phyloP scores from a whole-genome alignment of 2,113 vertebrate genomes.

The Scatophagus argus region DNA sequence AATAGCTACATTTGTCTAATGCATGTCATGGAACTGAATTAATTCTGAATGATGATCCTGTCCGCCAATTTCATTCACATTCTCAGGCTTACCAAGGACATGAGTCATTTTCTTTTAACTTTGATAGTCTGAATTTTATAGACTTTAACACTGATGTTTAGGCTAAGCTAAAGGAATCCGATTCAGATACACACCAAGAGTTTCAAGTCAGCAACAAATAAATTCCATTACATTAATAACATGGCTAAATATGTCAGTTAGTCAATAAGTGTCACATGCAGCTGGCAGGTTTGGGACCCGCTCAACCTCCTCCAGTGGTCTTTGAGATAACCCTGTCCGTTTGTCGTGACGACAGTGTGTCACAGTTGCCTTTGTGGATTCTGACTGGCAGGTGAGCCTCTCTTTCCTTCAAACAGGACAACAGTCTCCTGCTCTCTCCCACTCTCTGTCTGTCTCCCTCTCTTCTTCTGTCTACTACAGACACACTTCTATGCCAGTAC shows the following conservation, averaged over 20 bases:
- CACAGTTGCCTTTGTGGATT: constrained; percentile 49
- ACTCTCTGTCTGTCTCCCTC: constrained; percentile 27
- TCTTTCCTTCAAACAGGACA: constrained; percentile 71
- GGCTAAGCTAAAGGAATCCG: constrained; percentile 16
- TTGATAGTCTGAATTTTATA: constrained; percentile 26
- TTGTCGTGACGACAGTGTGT: constrained; percentile 64
- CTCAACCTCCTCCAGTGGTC: constrained; percentile 41
- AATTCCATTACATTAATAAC: constrained; percentile 36
- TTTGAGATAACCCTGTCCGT: constrained; percentile 65
- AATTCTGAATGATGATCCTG: constrained; percentile 76
- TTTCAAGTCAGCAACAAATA: constrained; percentile 38
- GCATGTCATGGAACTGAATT: constrained; percentile 73
- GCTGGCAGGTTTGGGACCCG: constrained; percentile 58
- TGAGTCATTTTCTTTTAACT: constrained; percentile 65
- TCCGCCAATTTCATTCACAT: constrained; percentile 73
- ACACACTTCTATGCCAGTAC: constrained; percentile 75
- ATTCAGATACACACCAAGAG: neutral
- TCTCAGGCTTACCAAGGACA: constrained; percentile 71
- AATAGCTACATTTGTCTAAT: constrained; percentile 82
- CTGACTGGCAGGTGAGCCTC: constrained; percentile 78
- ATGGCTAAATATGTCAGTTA: constrained; percentile 59
- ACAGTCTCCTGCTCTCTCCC: constrained; percentile 50
- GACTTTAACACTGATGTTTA: constrained; percentile 26
- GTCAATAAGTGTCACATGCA: constrained; percentile 63
- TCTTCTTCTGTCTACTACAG: constrained; percentile 71